A percentile compares a stretch with the other conserved stretches of the same genome.
Evolutionary conservation across 2,797 vertebrate species (phyloP).

Genomic region (Coreius guichenoti): DNA sequence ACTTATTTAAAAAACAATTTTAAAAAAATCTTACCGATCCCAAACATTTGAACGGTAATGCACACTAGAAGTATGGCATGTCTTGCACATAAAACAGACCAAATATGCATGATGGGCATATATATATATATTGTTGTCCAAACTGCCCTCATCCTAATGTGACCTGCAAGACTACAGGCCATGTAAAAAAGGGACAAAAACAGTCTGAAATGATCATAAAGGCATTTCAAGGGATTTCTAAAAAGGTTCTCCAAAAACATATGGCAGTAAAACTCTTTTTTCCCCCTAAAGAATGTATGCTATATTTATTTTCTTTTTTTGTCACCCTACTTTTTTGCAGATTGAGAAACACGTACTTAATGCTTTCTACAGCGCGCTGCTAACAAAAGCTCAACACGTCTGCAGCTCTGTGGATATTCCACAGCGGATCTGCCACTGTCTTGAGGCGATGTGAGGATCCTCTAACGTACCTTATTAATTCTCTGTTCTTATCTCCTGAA

Average conservation of each 20-base stretch:
- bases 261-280: neutral
- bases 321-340: neutral
- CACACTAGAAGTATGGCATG: neutral
- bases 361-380: neutral
- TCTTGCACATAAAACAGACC: neutral
- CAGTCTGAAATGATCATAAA: neutral
- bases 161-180: neutral
- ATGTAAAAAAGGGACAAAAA: conserved; percentile 2
- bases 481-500: conserved; percentile 79
- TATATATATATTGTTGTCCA: neutral
- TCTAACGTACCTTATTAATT: conserved; percentile 82
- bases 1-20: no score
- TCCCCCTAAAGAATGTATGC: neutral
- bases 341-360: conserved; percentile 3
- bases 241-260: neutral
- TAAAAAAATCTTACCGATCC: neutral
- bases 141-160: neutral
- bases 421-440: conserved; percentile 73
- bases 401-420: conserved; percentile 70
- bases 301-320: conserved; percentile 8
- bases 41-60: neutral
- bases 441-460: conserved; percentile 75
- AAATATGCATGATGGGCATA: neutral
- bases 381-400: conserved; percentile 67
- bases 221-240: neutral